These are phyloP conservation scores for Prosopocoilus inquinatus DNA, from an alignment of 2,888 invertebrate species.

Conservation along the genomic window DNA sequence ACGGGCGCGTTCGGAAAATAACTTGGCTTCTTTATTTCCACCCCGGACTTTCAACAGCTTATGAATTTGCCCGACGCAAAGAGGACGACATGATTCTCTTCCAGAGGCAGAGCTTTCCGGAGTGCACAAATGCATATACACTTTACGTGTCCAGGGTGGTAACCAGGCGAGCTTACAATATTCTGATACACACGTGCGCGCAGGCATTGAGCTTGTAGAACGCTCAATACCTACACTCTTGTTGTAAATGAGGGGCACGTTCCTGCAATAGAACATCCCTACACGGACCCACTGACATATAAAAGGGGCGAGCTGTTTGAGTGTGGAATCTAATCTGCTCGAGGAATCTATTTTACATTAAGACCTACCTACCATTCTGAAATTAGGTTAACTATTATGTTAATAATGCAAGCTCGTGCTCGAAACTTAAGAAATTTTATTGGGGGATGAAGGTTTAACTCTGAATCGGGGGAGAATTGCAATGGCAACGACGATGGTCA, in stretches of 20 bases:
- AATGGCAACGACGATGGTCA: neutral
- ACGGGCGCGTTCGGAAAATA: too few relatives aligned
- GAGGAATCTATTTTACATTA: too few relatives aligned
- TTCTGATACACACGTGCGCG: constrained; percentile 7
- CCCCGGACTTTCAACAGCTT: neutral
- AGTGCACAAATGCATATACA: constrained; percentile 10
- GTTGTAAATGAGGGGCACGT: neutral
- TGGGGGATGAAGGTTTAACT: neutral
- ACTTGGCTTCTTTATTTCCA: too few relatives aligned
- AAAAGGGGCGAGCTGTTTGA: neutral
- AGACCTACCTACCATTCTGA: too few relatives aligned
- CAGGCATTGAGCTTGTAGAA: constrained; percentile 4
- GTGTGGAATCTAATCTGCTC: too few relatives aligned
- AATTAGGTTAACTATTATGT: too few relatives aligned
- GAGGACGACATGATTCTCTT: neutral
- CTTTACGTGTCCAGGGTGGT: constrained; percentile 3
- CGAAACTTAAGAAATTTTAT: too few relatives aligned
- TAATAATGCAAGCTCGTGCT: too few relatives aligned
- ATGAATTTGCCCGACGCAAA: neutral
- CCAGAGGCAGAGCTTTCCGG: neutral
- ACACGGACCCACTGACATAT: neutral
- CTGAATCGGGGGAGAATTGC: neutral
- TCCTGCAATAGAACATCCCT: neutral
- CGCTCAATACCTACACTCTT: neutral
- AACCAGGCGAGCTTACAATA: constrained; percentile 2